phyloP scores from a whole-genome alignment of 2,888 invertebrate species.

The Drosophila borealis region DNA sequence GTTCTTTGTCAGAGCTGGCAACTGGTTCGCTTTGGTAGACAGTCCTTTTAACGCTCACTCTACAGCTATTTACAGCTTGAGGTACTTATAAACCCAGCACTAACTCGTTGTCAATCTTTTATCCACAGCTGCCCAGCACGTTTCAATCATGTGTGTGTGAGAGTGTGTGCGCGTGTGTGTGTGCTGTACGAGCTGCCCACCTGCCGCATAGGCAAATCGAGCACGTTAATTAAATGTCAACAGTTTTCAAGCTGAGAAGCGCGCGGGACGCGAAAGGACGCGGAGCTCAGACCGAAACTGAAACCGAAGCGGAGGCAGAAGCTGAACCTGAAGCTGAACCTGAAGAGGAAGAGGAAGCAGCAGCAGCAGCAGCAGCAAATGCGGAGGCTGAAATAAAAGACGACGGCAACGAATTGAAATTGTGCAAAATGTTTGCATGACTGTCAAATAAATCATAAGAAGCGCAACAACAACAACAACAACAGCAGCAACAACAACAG shows the following conservation, averaged over 20 bases:
- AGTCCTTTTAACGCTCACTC: slow-evolving; percentile 10
- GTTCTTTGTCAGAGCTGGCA: slow-evolving; percentile 3
- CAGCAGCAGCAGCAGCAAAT: slow-evolving; percentile 3
- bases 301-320: slow-evolving; percentile 27
- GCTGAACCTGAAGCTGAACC: slow-evolving; percentile 15
- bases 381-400: slow-evolving; percentile 26
- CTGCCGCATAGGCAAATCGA: slow-evolving; percentile 70
- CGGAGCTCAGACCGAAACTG: slow-evolving; percentile 34
- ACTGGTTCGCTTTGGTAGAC: background rate
- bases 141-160: slow-evolving; percentile 31
- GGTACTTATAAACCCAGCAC: slow-evolving; percentile 34
- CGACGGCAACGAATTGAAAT: slow-evolving; percentile 50
- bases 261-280: slow-evolving; percentile 62
- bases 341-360: slow-evolving; percentile 1
- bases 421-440: slow-evolving; percentile 67
- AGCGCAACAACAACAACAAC: slow-evolving; percentile 37
- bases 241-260: slow-evolving; percentile 52
- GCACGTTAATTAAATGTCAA: slow-evolving; percentile 78
- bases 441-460: slow-evolving; percentile 70
- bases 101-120: slow-evolving; percentile 60
- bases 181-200: slow-evolving; percentile 47
- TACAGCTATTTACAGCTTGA: slow-evolving; percentile 18
- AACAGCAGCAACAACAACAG: slow-evolving; percentile 33
- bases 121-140: slow-evolving; percentile 59
- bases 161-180: slow-evolving; percentile 7